phyloP scores from a whole-genome alignment of 2,888 invertebrate species.

The Neoascia interrupta region DNA sequence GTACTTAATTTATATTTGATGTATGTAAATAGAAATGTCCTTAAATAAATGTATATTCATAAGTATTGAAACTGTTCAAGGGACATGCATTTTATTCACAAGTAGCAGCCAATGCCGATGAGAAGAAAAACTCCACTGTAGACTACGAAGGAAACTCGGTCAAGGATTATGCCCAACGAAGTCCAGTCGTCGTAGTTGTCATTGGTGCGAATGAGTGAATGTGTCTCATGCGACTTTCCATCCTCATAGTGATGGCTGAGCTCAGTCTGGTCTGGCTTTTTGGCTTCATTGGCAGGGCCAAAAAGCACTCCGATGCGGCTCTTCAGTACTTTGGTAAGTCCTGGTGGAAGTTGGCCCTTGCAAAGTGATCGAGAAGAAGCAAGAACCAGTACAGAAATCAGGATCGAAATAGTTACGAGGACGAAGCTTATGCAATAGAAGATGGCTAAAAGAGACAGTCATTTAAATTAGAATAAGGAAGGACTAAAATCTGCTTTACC shows the following conservation, averaged over 20 bases:
- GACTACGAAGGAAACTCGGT: conserved; percentile 67
- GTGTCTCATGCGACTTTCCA: conserved; percentile 70
- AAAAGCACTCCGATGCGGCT: conserved; percentile 58
- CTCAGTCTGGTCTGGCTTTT: conserved; percentile 70
- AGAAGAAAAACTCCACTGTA: conserved; percentile 43
- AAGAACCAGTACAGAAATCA: conserved; percentile 81
- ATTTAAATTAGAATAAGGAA: neutral
- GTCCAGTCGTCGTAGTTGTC: conserved; percentile 70
- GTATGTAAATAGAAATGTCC: conserved; percentile 59
- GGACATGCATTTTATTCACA: conserved; percentile 32
- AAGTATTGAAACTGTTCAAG: conserved; percentile 48
- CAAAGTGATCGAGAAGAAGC: conserved; percentile 68
- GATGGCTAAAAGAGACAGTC: conserved; percentile 79
- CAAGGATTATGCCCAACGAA: conserved; percentile 70
- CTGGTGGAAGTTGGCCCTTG: conserved; percentile 64
- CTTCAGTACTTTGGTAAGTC: conserved; percentile 66
- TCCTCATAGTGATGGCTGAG: conserved; percentile 69
- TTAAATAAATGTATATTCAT: conserved; percentile 33
- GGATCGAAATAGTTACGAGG: conserved; percentile 80
- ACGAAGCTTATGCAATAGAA: conserved; percentile 81
- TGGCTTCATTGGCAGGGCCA: conserved; percentile 8
- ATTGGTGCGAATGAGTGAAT: conserved; percentile 69
- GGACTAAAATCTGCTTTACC: conserved; percentile 73
- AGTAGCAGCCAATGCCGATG: conserved; percentile 24
- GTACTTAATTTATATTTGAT: conserved; percentile 61